A percentile compares a stretch with the other conserved stretches of the same genome.
phyloP scores from a whole-genome alignment of 1,140 invertebrate species.

The Phthorimaea operculella region DNA sequence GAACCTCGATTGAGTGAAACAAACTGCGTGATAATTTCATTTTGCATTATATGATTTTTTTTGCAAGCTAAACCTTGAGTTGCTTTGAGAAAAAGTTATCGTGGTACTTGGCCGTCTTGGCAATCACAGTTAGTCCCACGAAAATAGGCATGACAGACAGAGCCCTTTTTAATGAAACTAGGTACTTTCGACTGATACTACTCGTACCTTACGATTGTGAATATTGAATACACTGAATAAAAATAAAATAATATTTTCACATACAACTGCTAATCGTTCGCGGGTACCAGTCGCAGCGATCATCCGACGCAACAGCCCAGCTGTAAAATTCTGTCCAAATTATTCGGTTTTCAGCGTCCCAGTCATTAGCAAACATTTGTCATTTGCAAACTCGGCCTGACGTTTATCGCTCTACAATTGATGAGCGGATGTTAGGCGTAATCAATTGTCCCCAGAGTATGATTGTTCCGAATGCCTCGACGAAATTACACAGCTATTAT shows the following conservation, averaged over 20 bases:
- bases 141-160: too few relatives aligned
- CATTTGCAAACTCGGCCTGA: constrained; percentile 52
- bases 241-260: too few relatives aligned
- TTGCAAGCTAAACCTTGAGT: too few relatives aligned
- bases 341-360: constrained; percentile 31
- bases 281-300: background rate
- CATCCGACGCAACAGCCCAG: constrained; percentile 16
- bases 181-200: too few relatives aligned
- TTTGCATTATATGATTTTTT: background rate
- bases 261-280: too few relatives aligned
- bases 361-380: constrained; percentile 62
- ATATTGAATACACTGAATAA: too few relatives aligned
- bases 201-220: too few relatives aligned
- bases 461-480: background rate
- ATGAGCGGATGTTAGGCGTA: constrained; percentile 52
- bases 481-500: background rate
- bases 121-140: too few relatives aligned
- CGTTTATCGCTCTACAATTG: constrained; percentile 57
- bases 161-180: too few relatives aligned
- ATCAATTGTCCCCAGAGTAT: constrained; percentile 39
- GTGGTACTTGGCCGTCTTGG: too few relatives aligned
- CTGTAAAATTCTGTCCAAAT: constrained; percentile 34
- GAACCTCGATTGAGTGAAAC: constrained; percentile 13
- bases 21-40: background rate
- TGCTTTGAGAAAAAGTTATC: too few relatives aligned